These are phyloP conservation scores for Babyrousa celebensis DNA, from an alignment of 2,797 vertebrate genomes.

Conservation along the genomic window DNA sequence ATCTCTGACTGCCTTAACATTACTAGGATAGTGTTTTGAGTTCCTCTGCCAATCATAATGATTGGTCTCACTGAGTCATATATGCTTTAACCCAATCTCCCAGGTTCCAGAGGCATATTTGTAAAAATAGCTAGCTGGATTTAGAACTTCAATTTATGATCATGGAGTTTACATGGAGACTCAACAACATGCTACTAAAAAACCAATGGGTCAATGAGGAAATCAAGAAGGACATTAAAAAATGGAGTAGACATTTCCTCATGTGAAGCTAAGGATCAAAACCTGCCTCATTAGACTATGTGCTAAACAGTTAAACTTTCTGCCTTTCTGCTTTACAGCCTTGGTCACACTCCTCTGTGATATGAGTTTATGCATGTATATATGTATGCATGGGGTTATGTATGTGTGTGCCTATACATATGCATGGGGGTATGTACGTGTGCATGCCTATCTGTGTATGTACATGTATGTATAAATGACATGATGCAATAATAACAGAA, in stretches of 20 bases:
- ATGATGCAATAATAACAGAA: neutral
- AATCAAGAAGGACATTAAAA: too few species aligned
- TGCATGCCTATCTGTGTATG: neutral
- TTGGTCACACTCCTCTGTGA: neutral
- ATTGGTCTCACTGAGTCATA: constrained; percentile 42
- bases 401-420: too few species aligned
- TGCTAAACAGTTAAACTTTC: neutral
- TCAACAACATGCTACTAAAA: too few species aligned
- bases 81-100: neutral
- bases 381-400: neutral
- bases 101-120: neutral
- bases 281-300: neutral
- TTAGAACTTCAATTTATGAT: constrained; percentile 41
- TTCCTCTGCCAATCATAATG: constrained; percentile 62
- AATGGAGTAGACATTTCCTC: neutral
- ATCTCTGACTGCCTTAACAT: neutral
- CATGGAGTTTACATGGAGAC: neutral
- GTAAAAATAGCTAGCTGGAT: constrained; percentile 29
- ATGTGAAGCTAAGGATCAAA: constrained; percentile 3
- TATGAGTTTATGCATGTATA: neutral
- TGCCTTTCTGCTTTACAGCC: neutral
- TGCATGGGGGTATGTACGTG: neutral
- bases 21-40: constrained; percentile 25
- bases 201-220: too few species aligned
- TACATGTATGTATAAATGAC: neutral